These are phyloP conservation scores for Pelochelys cantorii DNA, from an alignment of 2,797 vertebrate genomes.

Conservation along the genomic window DNA sequence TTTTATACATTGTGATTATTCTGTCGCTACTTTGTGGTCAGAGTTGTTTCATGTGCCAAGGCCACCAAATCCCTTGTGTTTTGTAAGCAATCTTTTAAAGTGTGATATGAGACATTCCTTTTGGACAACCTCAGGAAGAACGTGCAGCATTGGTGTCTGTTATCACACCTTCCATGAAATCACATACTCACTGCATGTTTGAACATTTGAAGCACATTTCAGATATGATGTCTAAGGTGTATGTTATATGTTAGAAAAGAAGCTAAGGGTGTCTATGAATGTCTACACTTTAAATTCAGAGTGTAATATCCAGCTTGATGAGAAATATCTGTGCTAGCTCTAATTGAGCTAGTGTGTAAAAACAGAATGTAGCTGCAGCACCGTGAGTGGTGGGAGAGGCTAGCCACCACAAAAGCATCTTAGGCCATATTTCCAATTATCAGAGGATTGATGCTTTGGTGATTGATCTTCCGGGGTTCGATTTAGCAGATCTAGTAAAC, in stretches of 20 bases:
- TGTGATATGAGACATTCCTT: not conserved
- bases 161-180: slow-evolving; percentile 19
- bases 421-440: no score
- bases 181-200: slow-evolving; percentile 8
- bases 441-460: no score
- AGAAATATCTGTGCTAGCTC: not conserved
- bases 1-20: not conserved
- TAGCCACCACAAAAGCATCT: not conserved
- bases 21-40: not conserved
- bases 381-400: not conserved
- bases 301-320: not conserved
- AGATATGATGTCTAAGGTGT: not conserved
- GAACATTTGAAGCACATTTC: not conserved
- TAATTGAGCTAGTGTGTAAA: not conserved
- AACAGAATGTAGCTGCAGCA: not conserved
- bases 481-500: no score
- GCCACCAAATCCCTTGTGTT: not conserved
- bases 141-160: not conserved
- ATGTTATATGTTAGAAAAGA: not conserved
- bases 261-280: not conserved
- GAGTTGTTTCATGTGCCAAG: not conserved
- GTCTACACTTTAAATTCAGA: not conserved
- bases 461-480: no score
- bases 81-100: slow-evolving; percentile 13
- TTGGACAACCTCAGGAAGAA: not conserved